Evolutionary conservation across 2,113 vertebrate genomes (phyloP), one percentile per base, ranked within the genome.

Genomic region (Phaethornis superciliosus): DNA sequence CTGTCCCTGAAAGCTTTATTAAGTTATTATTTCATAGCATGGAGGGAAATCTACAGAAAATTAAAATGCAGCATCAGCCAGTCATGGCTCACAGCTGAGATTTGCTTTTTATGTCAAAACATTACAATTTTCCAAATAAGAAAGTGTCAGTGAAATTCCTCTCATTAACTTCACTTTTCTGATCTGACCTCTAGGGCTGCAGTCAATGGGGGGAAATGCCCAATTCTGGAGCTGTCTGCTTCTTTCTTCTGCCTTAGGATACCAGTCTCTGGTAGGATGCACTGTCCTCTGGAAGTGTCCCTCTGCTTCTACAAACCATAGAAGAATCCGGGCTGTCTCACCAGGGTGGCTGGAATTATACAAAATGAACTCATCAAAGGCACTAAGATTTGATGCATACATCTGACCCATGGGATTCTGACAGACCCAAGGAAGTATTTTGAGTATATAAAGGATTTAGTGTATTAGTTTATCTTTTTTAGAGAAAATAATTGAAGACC

Each of bases 1-100:
- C 79, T 94, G 84, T 82, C 93, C 78, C 89, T 93, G 75, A 95
- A 94, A 96, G 87, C 94, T 94, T 95, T 96, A 92, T 92, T 95
- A 92, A 94, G 94, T 80, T 11, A 87, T 90, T 94, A 92, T 91
- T 95, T 92, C 78, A 89, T 67, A 95, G 59, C 87, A 95, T 92
- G 78, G 46, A 85, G 79, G 47, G 81, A 96, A 92, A 87, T 74
- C 67, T 67, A 67, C 47, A 94, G 71, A 95, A 95, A 96, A 85
- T 95, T 95, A 95, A 83, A 83, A 85, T 74, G 78, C 64, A 88
- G 59, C 59, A 88, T 94, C 91, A 92, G 37, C 42, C 70, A 89
- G 76, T 52, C 81, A n/a, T 71, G 67, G 67, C 59, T 85, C 22
- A 63, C 47, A 88, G 26, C 51, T 77, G 71, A 79, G 65, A 72